A percentile compares a stretch with the other conserved stretches of the same genome.
Conservation (phyloP, 2,797 vertebrate genomes). For the Sitta carolinensis region DNA sequence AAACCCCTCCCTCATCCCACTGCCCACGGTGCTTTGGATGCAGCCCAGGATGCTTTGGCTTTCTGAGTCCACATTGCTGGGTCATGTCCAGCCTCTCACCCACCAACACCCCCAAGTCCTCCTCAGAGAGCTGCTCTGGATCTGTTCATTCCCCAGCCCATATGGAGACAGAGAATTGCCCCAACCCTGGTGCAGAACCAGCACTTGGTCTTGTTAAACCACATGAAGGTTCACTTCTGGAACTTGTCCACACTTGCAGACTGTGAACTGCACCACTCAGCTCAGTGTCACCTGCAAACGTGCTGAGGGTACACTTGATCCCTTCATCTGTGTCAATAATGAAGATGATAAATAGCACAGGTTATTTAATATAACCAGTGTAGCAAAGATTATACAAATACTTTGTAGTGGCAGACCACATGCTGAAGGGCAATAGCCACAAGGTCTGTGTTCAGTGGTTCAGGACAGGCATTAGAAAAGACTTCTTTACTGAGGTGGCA, state of each 20-base stretch:
- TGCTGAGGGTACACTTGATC: neutral
- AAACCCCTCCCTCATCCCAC: fast-evolving
- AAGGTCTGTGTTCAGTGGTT: neutral
- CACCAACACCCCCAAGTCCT: fast-evolving
- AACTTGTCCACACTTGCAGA: neutral
- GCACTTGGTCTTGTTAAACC: neutral
- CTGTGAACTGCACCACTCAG: neutral
- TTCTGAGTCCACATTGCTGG: neutral
- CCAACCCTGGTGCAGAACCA: neutral
- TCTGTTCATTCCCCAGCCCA: neutral
- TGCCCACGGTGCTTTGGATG: fast-evolving
- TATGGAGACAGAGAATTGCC: fast-evolving
- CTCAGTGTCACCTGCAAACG: neutral
- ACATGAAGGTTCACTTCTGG: neutral
- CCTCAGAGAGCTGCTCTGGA: fast-evolving
- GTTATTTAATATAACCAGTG: neutral
- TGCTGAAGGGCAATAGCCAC: neutral
- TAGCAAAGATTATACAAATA: neutral
- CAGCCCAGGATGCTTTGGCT: neutral
- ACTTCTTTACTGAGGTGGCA: neutral
- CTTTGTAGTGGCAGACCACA: neutral
- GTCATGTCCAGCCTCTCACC: neutral
- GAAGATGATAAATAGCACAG: neutral
- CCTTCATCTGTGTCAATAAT: neutral
- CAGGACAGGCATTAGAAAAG: neutral